Conservation (phyloP, 2,113 vertebrate genomes). For the Chaetodon auriga region DNA sequence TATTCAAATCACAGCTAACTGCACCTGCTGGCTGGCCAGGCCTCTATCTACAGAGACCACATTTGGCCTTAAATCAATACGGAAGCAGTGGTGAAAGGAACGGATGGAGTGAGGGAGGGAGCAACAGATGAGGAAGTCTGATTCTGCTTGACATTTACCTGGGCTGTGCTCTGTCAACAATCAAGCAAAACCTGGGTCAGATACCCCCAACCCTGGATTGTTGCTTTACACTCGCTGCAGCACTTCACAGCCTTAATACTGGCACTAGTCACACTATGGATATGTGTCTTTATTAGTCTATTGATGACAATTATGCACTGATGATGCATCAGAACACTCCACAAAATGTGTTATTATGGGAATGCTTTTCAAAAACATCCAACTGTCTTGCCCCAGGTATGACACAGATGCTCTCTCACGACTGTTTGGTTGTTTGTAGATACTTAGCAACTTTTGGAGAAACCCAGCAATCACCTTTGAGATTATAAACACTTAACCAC, state of each 20-base stretch:
- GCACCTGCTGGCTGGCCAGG: slow-evolving; percentile 33
- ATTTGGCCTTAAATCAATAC: slow-evolving; percentile 68
- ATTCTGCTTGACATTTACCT: slow-evolving; percentile 65
- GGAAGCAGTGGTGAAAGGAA: slow-evolving; percentile 47
- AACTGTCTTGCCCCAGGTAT: neutral
- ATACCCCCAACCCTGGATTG: slow-evolving; percentile 19
- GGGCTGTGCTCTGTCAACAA: slow-evolving; percentile 51
- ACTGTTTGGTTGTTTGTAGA: neutral
- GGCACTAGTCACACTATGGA: neutral
- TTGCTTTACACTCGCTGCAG: slow-evolving; percentile 2
- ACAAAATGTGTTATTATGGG: neutral
- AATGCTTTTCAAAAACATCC: neutral
- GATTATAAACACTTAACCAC: slow-evolving; percentile 39
- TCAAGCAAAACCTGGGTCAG: slow-evolving; percentile 30
- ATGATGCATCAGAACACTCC: neutral
- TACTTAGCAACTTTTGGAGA: slow-evolving; percentile 10
- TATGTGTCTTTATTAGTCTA: neutral
- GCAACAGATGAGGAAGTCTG: slow-evolving; percentile 19
- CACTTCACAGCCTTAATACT: neutral
- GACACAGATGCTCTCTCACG: neutral
- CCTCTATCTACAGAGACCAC: slow-evolving; percentile 57
- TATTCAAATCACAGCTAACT: slow-evolving; percentile 64
- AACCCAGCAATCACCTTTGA: neutral
- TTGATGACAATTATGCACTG: neutral
- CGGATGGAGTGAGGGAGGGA: slow-evolving; percentile 11